Evolutionary conservation across 2,113 vertebrate species (phyloP).

Genomic region (Vulpes vulpes): DNA sequence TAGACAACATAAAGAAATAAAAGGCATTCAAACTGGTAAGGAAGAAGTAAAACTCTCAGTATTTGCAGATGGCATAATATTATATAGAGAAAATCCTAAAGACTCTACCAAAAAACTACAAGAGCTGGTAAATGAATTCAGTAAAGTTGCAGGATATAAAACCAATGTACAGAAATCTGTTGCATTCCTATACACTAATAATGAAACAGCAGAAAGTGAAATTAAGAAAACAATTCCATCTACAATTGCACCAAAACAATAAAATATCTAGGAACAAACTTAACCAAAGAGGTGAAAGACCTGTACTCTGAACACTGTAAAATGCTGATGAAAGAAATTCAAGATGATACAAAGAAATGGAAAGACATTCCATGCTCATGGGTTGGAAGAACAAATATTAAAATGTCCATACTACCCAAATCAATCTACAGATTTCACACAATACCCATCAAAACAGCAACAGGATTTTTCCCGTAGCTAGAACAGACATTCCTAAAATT

Average conservation of each 20-base stretch:
- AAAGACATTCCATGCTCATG: neutral
- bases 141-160: neutral
- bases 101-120: neutral
- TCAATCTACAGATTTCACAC: too few species aligned
- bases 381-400: neutral
- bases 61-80: neutral
- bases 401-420: neutral
- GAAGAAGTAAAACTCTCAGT: neutral
- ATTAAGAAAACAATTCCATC: neutral
- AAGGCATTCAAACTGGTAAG: neutral
- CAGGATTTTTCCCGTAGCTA: neutral
- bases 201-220: neutral
- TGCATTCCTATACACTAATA: neutral
- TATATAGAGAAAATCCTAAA: neutral
- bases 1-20: too few species aligned
- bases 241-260: neutral
- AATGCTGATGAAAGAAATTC: neutral
- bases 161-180: neutral
- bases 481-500: neutral
- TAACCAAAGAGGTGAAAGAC: neutral
- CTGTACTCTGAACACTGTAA: neutral
- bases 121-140: neutral
- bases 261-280: neutral
- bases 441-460: too few species aligned
- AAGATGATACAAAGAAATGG: neutral